Evolutionary conservation across 2,113 vertebrate genomes (phyloP).

Genomic region (Cryptotis parvus): DNA sequence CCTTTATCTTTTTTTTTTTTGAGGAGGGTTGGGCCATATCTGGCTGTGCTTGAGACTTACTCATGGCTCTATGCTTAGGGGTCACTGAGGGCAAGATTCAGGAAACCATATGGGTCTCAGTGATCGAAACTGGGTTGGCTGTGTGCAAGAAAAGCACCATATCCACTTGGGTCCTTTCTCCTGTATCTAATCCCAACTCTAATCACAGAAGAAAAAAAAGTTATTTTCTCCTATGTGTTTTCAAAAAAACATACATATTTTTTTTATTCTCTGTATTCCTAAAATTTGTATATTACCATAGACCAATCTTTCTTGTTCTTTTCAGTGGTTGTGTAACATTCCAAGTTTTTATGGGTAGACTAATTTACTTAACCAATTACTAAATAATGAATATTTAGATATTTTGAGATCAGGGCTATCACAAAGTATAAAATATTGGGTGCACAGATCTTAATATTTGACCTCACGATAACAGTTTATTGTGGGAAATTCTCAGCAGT

Average conservation of each 20-base stretch:
- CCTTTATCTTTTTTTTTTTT: too few species aligned
- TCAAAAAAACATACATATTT: conserved; percentile 5
- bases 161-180: neutral
- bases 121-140: too few species aligned
- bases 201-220: too few species aligned
- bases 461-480: neutral
- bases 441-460: neutral
- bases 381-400: neutral
- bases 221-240: neutral
- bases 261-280: neutral
- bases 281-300: neutral
- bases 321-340: neutral
- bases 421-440: neutral
- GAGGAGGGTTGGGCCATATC: too few species aligned
- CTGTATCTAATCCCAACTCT: neutral
- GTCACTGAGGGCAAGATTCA: too few species aligned
- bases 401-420: conserved; percentile 11
- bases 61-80: too few species aligned
- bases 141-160: too few species aligned
- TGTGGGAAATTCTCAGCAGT: neutral
- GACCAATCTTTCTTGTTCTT: neutral
- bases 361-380: conserved; percentile 17
- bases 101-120: too few species aligned
- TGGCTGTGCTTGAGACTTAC: too few species aligned
- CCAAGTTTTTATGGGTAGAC: conserved; percentile 19